These are phyloP conservation scores for Phrynosoma blainvillii DNA, from an alignment of 2,113 vertebrate species.

Conservation along the genomic window DNA sequence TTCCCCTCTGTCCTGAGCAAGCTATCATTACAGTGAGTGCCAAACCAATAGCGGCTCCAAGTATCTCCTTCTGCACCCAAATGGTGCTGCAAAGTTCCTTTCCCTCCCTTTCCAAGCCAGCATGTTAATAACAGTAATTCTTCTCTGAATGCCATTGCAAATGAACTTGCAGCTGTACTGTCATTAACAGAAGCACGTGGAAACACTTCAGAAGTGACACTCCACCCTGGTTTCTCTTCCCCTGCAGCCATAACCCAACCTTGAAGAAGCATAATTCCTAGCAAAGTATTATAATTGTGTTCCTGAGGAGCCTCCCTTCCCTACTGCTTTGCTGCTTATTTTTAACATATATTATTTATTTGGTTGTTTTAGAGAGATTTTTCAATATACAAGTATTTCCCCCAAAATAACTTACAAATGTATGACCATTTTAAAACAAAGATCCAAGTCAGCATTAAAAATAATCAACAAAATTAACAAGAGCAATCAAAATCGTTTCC, in stretches of 20 bases:
- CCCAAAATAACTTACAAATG: background rate
- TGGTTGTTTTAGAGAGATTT: background rate
- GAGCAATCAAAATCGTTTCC: too few relatives aligned
- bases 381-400: background rate
- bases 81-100: background rate
- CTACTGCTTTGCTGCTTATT: background rate
- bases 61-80: background rate
- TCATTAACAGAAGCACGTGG: fast-evolving
- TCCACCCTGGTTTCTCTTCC: background rate
- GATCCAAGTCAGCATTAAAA: too few relatives aligned
- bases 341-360: background rate
- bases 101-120: background rate
- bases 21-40: background rate
- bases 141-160: background rate
- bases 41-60: background rate
- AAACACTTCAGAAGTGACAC: background rate
- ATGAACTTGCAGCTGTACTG: fast-evolving
- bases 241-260: background rate
- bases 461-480: too few relatives aligned
- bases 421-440: background rate
- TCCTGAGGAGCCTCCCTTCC: background rate
- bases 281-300: background rate
- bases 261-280: background rate
- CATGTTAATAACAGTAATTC: background rate
- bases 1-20: background rate